Conservation (phyloP, 2,888 invertebrate species). For the Drosophila kuntzei region DNA sequence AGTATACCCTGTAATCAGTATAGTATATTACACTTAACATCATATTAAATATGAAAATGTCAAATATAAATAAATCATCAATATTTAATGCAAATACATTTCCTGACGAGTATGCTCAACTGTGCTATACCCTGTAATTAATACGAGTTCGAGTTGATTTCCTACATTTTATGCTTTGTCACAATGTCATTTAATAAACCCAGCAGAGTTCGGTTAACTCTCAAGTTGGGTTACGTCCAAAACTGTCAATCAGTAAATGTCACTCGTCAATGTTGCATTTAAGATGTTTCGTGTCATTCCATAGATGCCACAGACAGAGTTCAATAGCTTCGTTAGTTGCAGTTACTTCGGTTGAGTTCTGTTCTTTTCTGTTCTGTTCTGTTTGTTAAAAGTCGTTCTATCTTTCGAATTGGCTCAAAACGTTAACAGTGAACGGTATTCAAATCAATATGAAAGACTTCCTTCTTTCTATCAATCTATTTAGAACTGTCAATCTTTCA, state of each 20-base stretch:
- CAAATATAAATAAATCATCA: too few relatives aligned
- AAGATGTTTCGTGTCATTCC: slow-evolving; percentile 55
- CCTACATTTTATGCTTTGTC: slow-evolving; percentile 17
- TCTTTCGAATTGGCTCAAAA: slow-evolving; percentile 19
- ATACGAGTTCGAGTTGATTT: slow-evolving; percentile 3
- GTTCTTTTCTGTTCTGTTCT: too few relatives aligned
- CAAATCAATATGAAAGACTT: slow-evolving; percentile 23
- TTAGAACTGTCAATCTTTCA: slow-evolving; percentile 8
- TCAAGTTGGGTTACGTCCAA: slow-evolving; percentile 38
- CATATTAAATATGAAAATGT: too few relatives aligned
- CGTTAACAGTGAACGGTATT: slow-evolving; percentile 29
- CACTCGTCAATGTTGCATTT: slow-evolving; percentile 66
- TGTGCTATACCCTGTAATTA: neutral
- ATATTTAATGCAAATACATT: neutral
- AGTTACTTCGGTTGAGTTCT: too few relatives aligned
- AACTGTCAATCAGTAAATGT: slow-evolving; percentile 66
- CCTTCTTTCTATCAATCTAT: neutral
- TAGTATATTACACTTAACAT: too few relatives aligned
- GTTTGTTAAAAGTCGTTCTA: slow-evolving; percentile 15
- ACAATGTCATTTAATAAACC: slow-evolving; percentile 33
- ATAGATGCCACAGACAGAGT: slow-evolving; percentile 39
- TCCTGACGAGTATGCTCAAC: neutral
- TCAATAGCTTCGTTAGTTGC: slow-evolving; percentile 46
- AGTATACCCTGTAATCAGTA: neutral
- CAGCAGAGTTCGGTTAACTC: slow-evolving; percentile 22